Percentiles rank a stretch among this genome's conserved stretches.
phyloP scores from a whole-genome alignment of 2,113 vertebrate species.

The Stegastes partitus region DNA sequence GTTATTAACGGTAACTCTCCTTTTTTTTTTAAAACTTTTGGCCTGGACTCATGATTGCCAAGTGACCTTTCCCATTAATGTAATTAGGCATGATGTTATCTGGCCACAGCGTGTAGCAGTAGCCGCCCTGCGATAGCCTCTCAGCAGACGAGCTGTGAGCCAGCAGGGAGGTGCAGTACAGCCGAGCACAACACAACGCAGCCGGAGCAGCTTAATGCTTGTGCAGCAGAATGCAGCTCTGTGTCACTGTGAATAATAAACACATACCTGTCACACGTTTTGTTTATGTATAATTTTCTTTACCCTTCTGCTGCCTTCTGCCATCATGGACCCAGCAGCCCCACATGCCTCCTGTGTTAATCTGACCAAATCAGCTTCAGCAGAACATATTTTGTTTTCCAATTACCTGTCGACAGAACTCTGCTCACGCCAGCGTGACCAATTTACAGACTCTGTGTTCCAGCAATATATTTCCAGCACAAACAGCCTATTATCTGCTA shows the following conservation, averaged over 20 bases:
- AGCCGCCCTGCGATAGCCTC: conserved; percentile 29
- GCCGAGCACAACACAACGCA: conserved; percentile 42
- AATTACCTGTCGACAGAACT: conserved; percentile 64
- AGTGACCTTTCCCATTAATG: conserved; percentile 49
- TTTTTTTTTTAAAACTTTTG: conserved; percentile 11
- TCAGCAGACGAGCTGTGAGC: conserved; percentile 48
- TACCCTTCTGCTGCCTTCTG: conserved; percentile 44
- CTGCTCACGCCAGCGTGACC: conserved; percentile 63
- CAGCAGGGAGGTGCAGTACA: conserved; percentile 55
- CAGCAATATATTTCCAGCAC: conserved; percentile 51
- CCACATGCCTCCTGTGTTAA: conserved; percentile 31
- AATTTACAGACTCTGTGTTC: conserved; percentile 67
- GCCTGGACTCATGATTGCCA: conserved; percentile 28
- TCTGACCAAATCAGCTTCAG: conserved; percentile 62
- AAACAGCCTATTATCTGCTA: conserved; percentile 56
- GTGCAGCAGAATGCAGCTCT: conserved; percentile 71
- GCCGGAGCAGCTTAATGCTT: conserved; percentile 64
- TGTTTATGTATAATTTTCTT: conserved; percentile 55
- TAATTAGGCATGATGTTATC: conserved; percentile 62
- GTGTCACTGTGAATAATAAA: conserved; percentile 73
- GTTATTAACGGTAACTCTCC: conserved; percentile 4
- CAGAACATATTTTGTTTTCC: conserved; percentile 72
- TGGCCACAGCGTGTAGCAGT: conserved; percentile 32
- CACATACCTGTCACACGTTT: conserved; percentile 55
- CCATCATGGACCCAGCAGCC: conserved; percentile 32